Conservation (phyloP, 2,888 invertebrate species). For the Pseudolycoriella hygida region DNA sequence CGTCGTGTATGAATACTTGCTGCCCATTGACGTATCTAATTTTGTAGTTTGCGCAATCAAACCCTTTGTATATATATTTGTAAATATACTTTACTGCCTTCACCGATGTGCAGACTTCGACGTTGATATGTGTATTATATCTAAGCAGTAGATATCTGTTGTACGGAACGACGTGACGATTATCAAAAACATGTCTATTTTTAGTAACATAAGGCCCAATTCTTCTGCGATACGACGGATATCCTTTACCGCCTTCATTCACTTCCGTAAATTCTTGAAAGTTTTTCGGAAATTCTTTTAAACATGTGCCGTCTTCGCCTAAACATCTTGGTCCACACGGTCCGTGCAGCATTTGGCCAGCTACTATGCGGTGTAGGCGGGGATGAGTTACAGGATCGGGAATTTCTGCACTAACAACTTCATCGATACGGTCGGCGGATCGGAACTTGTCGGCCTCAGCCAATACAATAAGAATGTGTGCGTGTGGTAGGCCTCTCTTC, state of each 20-base stretch:
- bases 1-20: slow-evolving; percentile 11
- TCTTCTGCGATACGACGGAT: slow-evolving; percentile 17
- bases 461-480: slow-evolving; percentile 11
- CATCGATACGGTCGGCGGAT: slow-evolving; percentile 10
- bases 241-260: slow-evolving; percentile 15
- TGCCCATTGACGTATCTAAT: slow-evolving; percentile 7
- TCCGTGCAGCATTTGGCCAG: slow-evolving; percentile 19
- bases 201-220: slow-evolving; percentile 10
- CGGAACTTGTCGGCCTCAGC: no score
- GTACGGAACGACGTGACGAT: slow-evolving; percentile 21
- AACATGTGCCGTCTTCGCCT: slow-evolving; percentile 21
- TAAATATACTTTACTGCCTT: slow-evolving; percentile 3
- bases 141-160: neutral
- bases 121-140: slow-evolving; percentile 3
- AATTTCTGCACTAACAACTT: slow-evolving; percentile 12
- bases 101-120: neutral
- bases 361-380: slow-evolving; percentile 15
- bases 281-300: slow-evolving; percentile 14
- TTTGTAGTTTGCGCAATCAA: slow-evolving; percentile 10
- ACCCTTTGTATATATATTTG: slow-evolving; percentile 13
- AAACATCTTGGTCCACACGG: slow-evolving; percentile 20
- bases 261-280: slow-evolving; percentile 16
- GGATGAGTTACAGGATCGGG: slow-evolving; percentile 17
- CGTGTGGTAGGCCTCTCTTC: slow-evolving; percentile 17
- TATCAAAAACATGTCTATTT: slow-evolving; percentile 14